Evolutionary conservation across 2,113 vertebrate genomes (phyloP), one percentile per base, ranked within the genome.

Genomic region (Marmota monax): DNA sequence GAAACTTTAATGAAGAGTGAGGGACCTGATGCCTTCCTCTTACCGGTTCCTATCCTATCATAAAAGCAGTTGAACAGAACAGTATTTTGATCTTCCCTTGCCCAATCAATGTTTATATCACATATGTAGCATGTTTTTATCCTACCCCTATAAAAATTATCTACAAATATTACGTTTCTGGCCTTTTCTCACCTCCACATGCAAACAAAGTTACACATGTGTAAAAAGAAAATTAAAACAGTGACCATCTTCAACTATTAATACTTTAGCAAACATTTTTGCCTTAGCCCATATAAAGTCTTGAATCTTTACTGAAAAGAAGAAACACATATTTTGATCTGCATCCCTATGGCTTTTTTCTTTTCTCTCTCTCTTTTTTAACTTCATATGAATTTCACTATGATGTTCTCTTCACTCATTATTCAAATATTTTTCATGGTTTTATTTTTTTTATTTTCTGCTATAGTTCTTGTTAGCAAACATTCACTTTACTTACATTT

Each of bases 21-120:
- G 74, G 8, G 0, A n/a, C 7, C 2, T 29, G 42, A 74, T 7
- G 2, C 0, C 1, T 76, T 76, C 7, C 23, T 63, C 1, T 58
- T 58, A 25, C 8, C 69, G 17, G 23, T 84, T 56, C 17, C 17
- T 74, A 8, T 67, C 22, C 18, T 34, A 11, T 51, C 27, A 53
- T 73, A 79, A 48, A 56, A 79, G 14, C 32, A 85, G 27, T 74
- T 74, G 11, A 72, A 4, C 27, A 96, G 84, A 79, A 65, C 22
- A 45, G 1, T 45, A 45, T 77, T 76, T 88, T 92, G n/a, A 65
- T 14, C 3, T 63, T 39, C 5, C 10, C 4, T 29, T 17, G 61
- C 74, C 11, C 56, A 11, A 14, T 7, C 7, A 88, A 84, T 78
- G 34, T 79, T 88, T 17, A 3, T 61, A 20, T 34, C 5, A 79